Percentiles rank a stretch among this genome's conserved stretches.
Evolutionary conservation across 2,113 vertebrate genomes (phyloP).

Genomic region (Anhinga anhinga): DNA sequence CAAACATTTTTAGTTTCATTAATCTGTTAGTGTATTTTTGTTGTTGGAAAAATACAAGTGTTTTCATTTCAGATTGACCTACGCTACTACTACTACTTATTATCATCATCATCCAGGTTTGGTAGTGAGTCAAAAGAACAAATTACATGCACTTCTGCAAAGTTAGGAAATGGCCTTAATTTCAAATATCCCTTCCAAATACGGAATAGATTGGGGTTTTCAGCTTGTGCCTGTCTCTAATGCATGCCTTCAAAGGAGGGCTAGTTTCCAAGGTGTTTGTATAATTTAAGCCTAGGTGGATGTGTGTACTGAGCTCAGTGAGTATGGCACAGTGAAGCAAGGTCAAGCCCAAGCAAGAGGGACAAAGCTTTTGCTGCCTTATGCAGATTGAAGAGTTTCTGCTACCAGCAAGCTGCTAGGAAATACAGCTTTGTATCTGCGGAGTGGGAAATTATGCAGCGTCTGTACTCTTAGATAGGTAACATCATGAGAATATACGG

Average conservation of each 20-base stretch:
- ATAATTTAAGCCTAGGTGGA: not conserved
- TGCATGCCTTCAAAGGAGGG: not conserved
- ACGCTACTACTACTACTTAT: not conserved
- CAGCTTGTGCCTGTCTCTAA: not conserved
- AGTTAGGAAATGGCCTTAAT: not conserved
- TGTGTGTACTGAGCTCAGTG: not conserved
- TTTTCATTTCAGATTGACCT: not conserved
- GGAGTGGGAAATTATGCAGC: not conserved
- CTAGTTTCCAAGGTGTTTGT: not conserved
- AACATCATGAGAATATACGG: rapidly evolving
- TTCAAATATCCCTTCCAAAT: not conserved
- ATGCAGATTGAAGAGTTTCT: not conserved
- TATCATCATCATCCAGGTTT: not conserved
- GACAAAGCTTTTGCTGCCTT: not conserved
- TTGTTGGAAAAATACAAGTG: not conserved
- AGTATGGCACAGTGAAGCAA: not conserved
- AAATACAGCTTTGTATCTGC: not conserved
- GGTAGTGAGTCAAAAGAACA: not conserved
- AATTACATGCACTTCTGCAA: not conserved
- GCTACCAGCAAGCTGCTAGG: not conserved
- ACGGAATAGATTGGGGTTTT: not conserved
- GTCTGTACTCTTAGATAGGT: not conserved
- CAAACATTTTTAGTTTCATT: not conserved
- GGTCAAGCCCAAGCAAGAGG: not conserved
- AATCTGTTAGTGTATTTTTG: not conserved